A percentile compares a stretch with the other conserved stretches of the same genome.
Conservation (phyloP, 1,140 invertebrate species). For the Daktulosphaira vitifoliae region DNA sequence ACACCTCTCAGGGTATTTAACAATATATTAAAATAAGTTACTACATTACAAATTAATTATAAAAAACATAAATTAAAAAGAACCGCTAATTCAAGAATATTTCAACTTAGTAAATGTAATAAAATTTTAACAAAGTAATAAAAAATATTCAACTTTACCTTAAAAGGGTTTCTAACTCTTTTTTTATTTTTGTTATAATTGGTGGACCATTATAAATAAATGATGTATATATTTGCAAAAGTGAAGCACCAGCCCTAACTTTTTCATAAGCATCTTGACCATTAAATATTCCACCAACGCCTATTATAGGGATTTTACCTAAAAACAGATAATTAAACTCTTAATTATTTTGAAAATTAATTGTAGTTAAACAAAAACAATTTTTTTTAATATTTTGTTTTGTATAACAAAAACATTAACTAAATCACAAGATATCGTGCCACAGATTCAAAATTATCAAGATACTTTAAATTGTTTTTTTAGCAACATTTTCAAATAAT, state of each 20-base stretch:
- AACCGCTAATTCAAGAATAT: too few relatives aligned
- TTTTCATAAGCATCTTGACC: constrained; percentile 87
- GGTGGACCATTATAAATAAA: constrained; percentile 76
- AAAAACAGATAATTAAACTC: too few relatives aligned
- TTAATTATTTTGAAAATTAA: neutral
- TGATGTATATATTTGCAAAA: constrained; percentile 83
- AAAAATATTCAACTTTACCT: constrained; percentile 26
- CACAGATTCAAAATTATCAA: too few relatives aligned
- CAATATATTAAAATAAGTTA: neutral
- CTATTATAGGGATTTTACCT: constrained; percentile 63
- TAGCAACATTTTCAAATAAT: neutral
- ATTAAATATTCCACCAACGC: constrained; percentile 73
- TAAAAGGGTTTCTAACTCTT: constrained; percentile 64
- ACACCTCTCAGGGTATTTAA: too few relatives aligned
- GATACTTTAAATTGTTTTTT: neutral
- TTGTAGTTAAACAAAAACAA: neutral
- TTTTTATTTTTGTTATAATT: constrained; percentile 68
- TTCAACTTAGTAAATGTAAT: too few relatives aligned
- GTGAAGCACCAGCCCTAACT: constrained; percentile 80
- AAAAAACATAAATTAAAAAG: too few relatives aligned
- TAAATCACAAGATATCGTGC: too few relatives aligned
- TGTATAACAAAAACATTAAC: too few relatives aligned
- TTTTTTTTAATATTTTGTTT: too few relatives aligned
- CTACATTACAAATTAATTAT: too few relatives aligned
- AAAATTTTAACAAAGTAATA: neutral